Evolutionary conservation across 2,797 vertebrate species (phyloP).

Genomic region (Danio jaintianensis): DNA sequence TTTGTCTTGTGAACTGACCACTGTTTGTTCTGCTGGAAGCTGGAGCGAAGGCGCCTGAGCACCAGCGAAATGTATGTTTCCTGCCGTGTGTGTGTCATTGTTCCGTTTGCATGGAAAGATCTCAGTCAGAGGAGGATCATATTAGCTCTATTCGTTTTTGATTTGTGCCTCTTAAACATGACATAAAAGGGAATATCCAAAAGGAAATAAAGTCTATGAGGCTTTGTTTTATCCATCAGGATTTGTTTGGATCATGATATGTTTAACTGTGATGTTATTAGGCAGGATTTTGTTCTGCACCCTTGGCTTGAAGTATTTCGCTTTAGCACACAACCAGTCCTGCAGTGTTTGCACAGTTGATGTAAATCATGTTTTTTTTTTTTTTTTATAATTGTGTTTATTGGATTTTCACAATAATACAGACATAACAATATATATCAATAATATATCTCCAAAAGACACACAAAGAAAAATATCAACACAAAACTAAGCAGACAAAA

Average conservation of each 20-base stretch:
- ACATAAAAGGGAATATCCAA: background rate
- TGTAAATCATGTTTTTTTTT: no score
- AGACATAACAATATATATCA: no score
- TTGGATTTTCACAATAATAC: no score
- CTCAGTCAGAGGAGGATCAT: background rate
- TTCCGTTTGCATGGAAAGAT: background rate
- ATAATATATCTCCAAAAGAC: no score
- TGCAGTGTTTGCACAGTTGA: background rate
- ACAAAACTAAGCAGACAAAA: no score
- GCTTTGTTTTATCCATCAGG: constrained; percentile 2
- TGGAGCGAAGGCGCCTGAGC: constrained; percentile 39
- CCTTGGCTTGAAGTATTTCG: background rate
- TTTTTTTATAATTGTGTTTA: no score
- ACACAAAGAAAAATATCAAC: no score
- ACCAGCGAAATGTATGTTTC: constrained; percentile 44
- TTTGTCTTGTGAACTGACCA: constrained; percentile 63
- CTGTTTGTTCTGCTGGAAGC: constrained; percentile 59
- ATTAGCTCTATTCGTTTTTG: background rate
- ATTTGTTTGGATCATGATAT: constrained; percentile 11
- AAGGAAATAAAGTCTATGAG: background rate
- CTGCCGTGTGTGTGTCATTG: constrained; percentile 37
- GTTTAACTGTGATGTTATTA: background rate
- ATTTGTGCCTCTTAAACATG: background rate
- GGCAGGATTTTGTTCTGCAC: background rate
- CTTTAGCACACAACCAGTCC: background rate